Base-by-base conservation (phyloP, 2,888 invertebrate species). In the Resseliella maxima region DNA sequence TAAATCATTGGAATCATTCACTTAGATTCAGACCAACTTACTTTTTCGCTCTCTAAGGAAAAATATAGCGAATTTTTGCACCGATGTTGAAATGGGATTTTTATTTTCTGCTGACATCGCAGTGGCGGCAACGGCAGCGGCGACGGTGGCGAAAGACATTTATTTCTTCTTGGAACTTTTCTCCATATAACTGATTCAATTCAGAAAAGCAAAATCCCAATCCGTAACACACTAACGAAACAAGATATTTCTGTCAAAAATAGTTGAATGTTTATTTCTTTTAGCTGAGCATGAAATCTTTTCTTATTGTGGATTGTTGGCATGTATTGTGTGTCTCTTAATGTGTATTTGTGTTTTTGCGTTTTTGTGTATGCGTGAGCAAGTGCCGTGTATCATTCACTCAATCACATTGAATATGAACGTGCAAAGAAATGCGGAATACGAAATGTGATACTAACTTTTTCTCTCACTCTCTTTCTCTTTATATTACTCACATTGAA, bases 231-330 rank as follows among this genome's bases (percentile, higher is more conserved):
- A 59, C 12, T n/a, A 24, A 5, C 31, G 31, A 72, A 72, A 72
- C 35, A 15, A 72, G 72, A 72, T 72, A 72, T 72, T 31, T 15
- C 72, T 72, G 72, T 72, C 72, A 72, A 72, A 31, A 72, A 35
- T 72, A 72, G 72, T 72, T 59, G 59, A n/a, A n/a, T 59, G 59
- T 24, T 59, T 1, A 24, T 59, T 31, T 72, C 72, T 72, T 72
- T 31, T 72, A 31, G 72, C 15, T 35, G 15, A 72, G 15, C 72
- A 72, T 72, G 72, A 31, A 31, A 2, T 15, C n/a, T 72, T 31
- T 72, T 18, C 2, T 8, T 50, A n/a, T n/a, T n/a, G n/a, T n/a
- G n/a, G n/a, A n/a, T n/a, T n/a, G n/a, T n/a, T n/a, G n/a, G n/a
- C n/a, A n/a, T n/a, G n/a, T n/a, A n/a, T n/a, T n/a, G n/a, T n/a